A percentile compares a stretch with the other conserved stretches of the same genome.
phyloP scores from a whole-genome alignment of 2,113 vertebrate genomes.

The Nycticebus coucang region DNA sequence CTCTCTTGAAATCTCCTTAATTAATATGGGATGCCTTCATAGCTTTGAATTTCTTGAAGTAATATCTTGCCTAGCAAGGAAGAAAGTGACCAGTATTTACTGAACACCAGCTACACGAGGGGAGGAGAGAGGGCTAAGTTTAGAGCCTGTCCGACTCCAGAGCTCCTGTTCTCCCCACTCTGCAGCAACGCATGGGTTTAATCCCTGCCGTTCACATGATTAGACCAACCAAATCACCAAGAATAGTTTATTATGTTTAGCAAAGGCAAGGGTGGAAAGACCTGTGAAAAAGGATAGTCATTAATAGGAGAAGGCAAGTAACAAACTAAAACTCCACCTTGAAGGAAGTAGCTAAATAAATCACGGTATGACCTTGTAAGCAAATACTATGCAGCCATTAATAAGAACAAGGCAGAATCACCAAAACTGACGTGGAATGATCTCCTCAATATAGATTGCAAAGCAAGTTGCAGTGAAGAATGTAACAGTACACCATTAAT shows the following conservation, averaged over 20 bases:
- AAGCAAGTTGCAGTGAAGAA: not conserved
- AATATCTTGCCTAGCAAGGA: not conserved
- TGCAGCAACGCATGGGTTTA: too few relatives aligned
- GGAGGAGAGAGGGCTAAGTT: not conserved
- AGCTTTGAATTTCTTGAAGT: not conserved
- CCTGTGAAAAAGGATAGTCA: not conserved
- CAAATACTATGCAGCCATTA: not conserved
- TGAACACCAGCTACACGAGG: not conserved
- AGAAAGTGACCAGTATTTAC: not conserved
- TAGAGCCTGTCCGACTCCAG: not conserved
- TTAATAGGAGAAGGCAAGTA: not conserved
- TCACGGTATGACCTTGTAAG: not conserved
- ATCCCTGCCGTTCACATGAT: not conserved
- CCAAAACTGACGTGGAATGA: fast-evolving
- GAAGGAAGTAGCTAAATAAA: not conserved
- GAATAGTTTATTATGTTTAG: not conserved
- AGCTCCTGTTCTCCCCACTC: not conserved
- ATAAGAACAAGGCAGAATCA: not conserved
- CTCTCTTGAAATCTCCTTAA: not conserved
- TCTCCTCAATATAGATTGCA: not conserved
- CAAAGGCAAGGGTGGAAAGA: not conserved
- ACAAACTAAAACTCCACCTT: not conserved
- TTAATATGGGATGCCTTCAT: too few relatives aligned
- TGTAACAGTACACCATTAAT: fast-evolving
- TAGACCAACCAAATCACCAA: not conserved